phyloP scores from a whole-genome alignment of 2,113 vertebrate species.

The Takifugu flavidus region DNA sequence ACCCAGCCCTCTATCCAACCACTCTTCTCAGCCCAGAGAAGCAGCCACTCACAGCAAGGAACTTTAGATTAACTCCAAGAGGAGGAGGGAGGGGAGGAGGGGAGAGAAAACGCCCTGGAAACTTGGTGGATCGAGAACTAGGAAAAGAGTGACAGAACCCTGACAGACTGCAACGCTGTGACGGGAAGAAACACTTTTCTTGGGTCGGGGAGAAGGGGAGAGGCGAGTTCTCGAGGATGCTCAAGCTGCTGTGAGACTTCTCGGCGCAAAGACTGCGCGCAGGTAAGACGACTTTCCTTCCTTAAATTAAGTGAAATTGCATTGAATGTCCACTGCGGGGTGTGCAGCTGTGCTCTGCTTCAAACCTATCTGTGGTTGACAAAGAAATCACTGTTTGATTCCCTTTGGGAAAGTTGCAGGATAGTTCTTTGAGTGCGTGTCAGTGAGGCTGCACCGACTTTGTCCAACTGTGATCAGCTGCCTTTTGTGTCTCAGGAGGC shows the following conservation, averaged over 20 bases:
- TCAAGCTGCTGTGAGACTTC: slow-evolving; percentile 67
- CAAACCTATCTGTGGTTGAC: not conserved
- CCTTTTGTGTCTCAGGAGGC: not conserved
- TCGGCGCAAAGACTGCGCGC: slow-evolving; percentile 60
- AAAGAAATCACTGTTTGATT: not conserved
- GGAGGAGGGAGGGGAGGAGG: slow-evolving; percentile 46
- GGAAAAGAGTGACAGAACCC: slow-evolving; percentile 56
- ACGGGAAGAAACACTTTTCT: slow-evolving; percentile 56
- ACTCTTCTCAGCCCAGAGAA: slow-evolving; percentile 75
- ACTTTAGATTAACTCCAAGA: slow-evolving; percentile 53
- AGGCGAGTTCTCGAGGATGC: slow-evolving; percentile 73
- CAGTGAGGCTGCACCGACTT: slow-evolving; percentile 8
- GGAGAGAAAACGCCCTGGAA: slow-evolving; percentile 68
- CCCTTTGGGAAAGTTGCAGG: slow-evolving; percentile 8
- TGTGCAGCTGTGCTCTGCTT: not conserved
- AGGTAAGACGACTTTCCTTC: slow-evolving; percentile 56
- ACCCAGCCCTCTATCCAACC: slow-evolving; percentile 59
- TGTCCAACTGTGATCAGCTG: not conserved
- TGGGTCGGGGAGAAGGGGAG: slow-evolving; percentile 62
- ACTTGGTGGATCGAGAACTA: slow-evolving; percentile 54
- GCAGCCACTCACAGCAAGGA: slow-evolving; percentile 46
- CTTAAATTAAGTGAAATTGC: not conserved
- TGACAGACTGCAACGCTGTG: slow-evolving; percentile 51
- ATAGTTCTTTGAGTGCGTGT: not conserved
- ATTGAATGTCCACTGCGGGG: not conserved